A percentile compares a stretch with the other conserved stretches of the same genome.
phyloP scores from a whole-genome alignment of 2,113 vertebrate genomes.

The Oplegnathus fasciatus region DNA sequence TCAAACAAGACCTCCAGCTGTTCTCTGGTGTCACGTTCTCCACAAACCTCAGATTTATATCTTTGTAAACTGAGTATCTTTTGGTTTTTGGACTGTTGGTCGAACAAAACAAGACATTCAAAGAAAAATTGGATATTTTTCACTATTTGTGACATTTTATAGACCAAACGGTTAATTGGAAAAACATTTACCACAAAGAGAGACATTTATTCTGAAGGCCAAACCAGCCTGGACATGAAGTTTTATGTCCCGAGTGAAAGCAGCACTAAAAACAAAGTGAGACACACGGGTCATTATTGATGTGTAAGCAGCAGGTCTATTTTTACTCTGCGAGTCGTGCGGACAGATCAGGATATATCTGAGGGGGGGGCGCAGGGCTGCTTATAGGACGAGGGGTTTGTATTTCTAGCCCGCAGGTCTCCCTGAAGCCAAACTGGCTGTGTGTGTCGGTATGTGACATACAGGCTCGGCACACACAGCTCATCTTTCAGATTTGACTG shows the following conservation, averaged over 20 bases:
- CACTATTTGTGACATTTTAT: too few species aligned
- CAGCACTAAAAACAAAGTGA: slow-evolving; percentile 36
- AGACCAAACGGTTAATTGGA: too few species aligned
- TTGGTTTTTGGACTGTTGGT: too few species aligned
- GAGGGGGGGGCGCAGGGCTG: slow-evolving; percentile 5
- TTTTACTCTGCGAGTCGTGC: slow-evolving; percentile 42
- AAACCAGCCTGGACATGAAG: background rate
- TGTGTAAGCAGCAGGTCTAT: slow-evolving; percentile 57
- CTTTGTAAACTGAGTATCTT: too few species aligned
- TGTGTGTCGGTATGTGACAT: slow-evolving; percentile 54
- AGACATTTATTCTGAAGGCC: background rate
- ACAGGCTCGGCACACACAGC: background rate
- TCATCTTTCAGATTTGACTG: slow-evolving; percentile 56
- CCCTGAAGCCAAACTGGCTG: slow-evolving; percentile 20
- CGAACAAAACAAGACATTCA: too few species aligned
- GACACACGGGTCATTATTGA: slow-evolving; percentile 16
- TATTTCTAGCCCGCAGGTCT: slow-evolving; percentile 42
- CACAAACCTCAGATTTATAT: too few species aligned
- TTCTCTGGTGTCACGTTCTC: too few species aligned
- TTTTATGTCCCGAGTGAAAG: background rate
- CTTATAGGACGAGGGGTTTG: slow-evolving; percentile 37
- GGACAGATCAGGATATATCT: slow-evolving; percentile 33
- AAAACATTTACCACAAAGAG: background rate
- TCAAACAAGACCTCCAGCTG: too few species aligned
- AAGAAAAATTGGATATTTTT: too few species aligned